Evolutionary conservation across 1,140 invertebrate species (phyloP), one percentile per base, ranked within the genome.

Genomic region (Eufriesea mexicana): DNA sequence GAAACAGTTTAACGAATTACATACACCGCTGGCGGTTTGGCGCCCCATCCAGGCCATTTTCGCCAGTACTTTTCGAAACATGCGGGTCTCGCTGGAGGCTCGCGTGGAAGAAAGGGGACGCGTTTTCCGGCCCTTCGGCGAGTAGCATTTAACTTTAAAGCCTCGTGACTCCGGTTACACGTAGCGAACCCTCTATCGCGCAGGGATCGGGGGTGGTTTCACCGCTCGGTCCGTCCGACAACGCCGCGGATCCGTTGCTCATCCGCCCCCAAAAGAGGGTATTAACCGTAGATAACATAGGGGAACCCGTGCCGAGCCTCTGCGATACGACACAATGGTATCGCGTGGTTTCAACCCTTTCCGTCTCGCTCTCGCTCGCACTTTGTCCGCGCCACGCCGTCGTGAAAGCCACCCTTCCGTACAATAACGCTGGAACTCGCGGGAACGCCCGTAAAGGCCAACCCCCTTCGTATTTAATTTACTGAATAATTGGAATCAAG

Each of bases 401-500:
- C 55, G 70, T 72, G 70, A 62, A 85, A 89, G 86, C 87, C 87
- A 87, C 90, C 74, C 55, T 45, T 47, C 72, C 35, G 67, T 75
- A 64, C 77, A 84, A 84, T 89, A 89, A 86, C 86, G 77, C 7
- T 61, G 86, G 59, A 80, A 83, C 84, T 89, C 84, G 45, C 51
- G 76, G 77, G 78, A 83, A 88, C 77, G 86, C 84, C 88, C 89
- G 89, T 92, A 91, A 93, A 93, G 90, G 82, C 87, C 78, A 70
- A 74, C 77, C 72, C 75, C 73, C 89, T 78, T 86, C 91, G 94
- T 93, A 94, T 94, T 94, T 94, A 94, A 94, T 94, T 94, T 93
- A 94, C 92, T 93, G 94, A 94, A 94, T 94, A 94, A 94, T 94
- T 94, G 93, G 91, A 93, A 94, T 93, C 92, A 94, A 94, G 93